Conservation (phyloP, 2,888 invertebrate species). For the Sericinus montela region DNA sequence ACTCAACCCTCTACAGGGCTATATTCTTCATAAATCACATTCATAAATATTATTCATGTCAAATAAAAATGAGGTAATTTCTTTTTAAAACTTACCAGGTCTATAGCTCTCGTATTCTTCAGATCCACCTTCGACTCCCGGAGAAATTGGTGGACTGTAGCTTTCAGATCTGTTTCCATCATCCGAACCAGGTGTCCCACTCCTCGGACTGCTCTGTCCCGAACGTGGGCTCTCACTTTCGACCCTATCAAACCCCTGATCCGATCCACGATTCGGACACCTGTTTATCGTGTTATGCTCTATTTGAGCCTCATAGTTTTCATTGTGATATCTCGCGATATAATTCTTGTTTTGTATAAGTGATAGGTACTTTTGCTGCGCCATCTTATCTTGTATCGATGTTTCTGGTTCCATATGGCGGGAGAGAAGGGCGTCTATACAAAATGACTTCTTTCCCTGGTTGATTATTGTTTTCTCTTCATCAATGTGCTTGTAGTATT, state of each 20-base stretch:
- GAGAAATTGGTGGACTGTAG: conserved; percentile 91
- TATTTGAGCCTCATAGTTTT: conserved; percentile 68
- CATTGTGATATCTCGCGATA: conserved; percentile 55
- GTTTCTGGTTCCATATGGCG: conserved; percentile 58
- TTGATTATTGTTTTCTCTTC: conserved; percentile 64
- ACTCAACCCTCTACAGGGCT: no score
- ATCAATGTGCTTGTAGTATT: conserved; percentile 45
- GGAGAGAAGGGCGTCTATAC: conserved; percentile 93
- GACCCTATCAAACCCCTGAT: conserved; percentile 32
- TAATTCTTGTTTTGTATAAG: conserved; percentile 66
- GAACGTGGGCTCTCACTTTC: conserved; percentile 46
- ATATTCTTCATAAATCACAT: no score
- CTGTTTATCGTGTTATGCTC: conserved; percentile 68
- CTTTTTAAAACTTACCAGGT: conserved; percentile 47
- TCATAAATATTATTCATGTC: no score
- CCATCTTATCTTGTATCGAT: conserved; percentile 52
- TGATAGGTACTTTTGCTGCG: conserved; percentile 61
- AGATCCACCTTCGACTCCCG: conserved; percentile 87
- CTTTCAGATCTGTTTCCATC: conserved; percentile 82
- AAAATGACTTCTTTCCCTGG: conserved; percentile 86
- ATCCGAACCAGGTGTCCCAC: conserved; percentile 71
- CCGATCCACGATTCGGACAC: conserved; percentile 35
- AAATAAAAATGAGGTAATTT: no score
- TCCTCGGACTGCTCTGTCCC: conserved; percentile 55
- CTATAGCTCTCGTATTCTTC: conserved; percentile 67